phyloP scores from a whole-genome alignment of 2,888 invertebrate species.

The Caenorhabditis sp. region DNA sequence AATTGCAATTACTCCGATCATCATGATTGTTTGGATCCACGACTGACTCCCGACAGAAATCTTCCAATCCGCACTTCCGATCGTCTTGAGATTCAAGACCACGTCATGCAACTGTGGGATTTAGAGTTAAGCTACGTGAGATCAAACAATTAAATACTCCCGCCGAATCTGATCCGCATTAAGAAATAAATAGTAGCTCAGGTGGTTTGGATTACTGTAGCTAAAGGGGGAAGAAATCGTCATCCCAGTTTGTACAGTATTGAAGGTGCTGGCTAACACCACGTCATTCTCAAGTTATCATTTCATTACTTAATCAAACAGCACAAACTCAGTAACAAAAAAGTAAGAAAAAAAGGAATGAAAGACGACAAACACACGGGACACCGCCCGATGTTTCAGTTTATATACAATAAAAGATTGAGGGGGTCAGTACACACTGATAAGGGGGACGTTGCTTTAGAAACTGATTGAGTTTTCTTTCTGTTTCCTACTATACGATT shows the following conservation, averaged over 20 bases:
- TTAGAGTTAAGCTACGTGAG: not conserved
- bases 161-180: too few species aligned
- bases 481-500: constrained; percentile 39
- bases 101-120: constrained; percentile 7
- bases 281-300: constrained; percentile 25
- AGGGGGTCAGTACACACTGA: constrained; percentile 19
- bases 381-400: constrained; percentile 23
- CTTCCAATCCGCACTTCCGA: not conserved
- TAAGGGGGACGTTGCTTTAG: constrained; percentile 6
- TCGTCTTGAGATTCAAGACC: constrained; percentile 4
- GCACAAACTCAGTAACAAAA: constrained; percentile 13
- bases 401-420: constrained; percentile 15
- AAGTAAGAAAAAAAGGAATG: not conserved
- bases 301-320: constrained; percentile 30
- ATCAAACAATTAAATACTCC: not conserved
- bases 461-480: constrained; percentile 1
- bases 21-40: constrained; percentile 23
- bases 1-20: constrained; percentile 19
- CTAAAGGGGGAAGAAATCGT: too few species aligned
- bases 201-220: too few species aligned
- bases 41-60: not conserved
- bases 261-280: not conserved
- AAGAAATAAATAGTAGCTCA: too few species aligned
- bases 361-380: constrained; percentile 17
- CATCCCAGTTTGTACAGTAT: too few species aligned